Conservation (phyloP, 1,140 invertebrate genomes). For the Lucilia cuprina region DNA sequence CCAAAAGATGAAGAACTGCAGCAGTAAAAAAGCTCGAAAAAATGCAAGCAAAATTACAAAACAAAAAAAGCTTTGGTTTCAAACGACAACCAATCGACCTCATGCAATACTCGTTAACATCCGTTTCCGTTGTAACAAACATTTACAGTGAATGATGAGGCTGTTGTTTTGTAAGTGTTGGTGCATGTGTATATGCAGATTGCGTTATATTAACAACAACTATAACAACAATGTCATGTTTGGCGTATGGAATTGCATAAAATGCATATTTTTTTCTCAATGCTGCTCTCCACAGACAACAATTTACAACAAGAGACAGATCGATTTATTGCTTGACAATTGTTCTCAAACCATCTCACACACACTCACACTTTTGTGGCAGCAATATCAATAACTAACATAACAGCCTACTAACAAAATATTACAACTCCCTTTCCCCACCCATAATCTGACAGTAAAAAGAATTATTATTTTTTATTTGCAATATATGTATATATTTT, state of each 20-base stretch:
- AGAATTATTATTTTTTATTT: constrained; percentile 15
- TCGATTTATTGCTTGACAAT: constrained; percentile 63
- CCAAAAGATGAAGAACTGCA: constrained; percentile 35
- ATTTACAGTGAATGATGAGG: constrained; percentile 22
- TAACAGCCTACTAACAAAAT: neutral
- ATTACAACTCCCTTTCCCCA: neutral
- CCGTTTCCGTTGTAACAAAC: constrained; percentile 48
- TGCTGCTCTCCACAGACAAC: constrained; percentile 37
- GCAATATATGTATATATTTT: neutral
- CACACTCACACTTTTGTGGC: constrained; percentile 17
- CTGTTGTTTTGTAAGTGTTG: neutral
- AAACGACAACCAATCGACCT: constrained; percentile 27
- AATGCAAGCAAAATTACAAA: neutral
- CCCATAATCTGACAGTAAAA: neutral
- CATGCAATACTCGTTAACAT: constrained; percentile 51
- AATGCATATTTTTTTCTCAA: constrained; percentile 57
- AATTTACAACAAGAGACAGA: constrained; percentile 62
- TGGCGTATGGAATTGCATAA: constrained; percentile 61
- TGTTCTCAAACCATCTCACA: constrained; percentile 51
- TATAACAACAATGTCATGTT: constrained; percentile 50
- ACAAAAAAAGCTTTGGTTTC: neutral
- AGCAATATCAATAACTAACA: constrained; percentile 42
- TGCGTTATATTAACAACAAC: neutral
- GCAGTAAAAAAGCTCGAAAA: neutral
- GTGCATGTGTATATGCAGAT: constrained; percentile 39